Evolutionary conservation across 2,888 invertebrate genomes (phyloP).

Genomic region (Listrodromus nycthemerus): DNA sequence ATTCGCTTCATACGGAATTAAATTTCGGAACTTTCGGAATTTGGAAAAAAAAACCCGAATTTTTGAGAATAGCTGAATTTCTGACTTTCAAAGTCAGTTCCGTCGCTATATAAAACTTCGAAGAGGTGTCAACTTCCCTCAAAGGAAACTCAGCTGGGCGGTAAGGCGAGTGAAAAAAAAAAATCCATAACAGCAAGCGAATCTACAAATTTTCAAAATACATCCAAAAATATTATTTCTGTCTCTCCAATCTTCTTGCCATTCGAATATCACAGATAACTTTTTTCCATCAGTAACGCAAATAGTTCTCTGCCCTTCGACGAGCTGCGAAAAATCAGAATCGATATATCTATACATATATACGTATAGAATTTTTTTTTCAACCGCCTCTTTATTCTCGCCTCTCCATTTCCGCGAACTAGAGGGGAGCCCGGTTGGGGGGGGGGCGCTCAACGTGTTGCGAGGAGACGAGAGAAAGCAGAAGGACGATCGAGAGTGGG

Average conservation of each 20-base stretch:
- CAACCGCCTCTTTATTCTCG: background rate
- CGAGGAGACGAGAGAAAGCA: slow-evolving; percentile 35
- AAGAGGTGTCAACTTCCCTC: too few species aligned
- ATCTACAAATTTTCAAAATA: too few species aligned
- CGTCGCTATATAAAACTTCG: too few species aligned
- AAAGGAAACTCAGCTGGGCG: too few species aligned
- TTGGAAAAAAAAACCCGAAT: too few species aligned
- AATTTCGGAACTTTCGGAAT: too few species aligned
- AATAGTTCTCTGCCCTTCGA: background rate
- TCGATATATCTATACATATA: background rate
- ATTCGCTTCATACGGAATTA: too few species aligned
- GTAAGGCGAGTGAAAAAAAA: too few species aligned
- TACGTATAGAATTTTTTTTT: slow-evolving; percentile 1
- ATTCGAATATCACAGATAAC: background rate
- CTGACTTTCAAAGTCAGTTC: too few species aligned
- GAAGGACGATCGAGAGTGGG: slow-evolving; percentile 44
- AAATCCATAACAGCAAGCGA: too few species aligned
- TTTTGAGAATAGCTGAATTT: too few species aligned
- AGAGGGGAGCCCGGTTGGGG: too few species aligned
- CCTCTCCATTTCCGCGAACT: slow-evolving; percentile 18
- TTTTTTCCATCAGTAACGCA: background rate
- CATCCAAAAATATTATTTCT: background rate
- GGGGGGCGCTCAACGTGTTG: background rate
- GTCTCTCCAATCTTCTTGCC: background rate
- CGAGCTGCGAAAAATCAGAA: background rate